Evolutionary conservation across 2,888 invertebrate species (phyloP).

Genomic region (Drepanosiphum platanoidis): DNA sequence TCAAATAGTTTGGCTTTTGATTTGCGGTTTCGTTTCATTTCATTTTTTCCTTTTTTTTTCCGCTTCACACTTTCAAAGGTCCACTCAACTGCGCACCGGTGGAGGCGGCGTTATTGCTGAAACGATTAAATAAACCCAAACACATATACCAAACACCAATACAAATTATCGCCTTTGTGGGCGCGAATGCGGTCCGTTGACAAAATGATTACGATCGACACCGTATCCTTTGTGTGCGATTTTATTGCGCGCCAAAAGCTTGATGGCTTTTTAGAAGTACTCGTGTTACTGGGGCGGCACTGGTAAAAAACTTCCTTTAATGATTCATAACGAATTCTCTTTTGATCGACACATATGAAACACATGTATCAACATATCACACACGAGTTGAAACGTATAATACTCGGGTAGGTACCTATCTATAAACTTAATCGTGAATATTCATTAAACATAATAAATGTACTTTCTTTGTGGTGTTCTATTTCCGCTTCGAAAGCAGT

Average conservation of each 20-base stretch:
- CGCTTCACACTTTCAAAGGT: conserved; percentile 43
- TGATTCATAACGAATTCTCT: conserved; percentile 46
- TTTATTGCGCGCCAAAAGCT: conserved; percentile 12
- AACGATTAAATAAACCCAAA: conserved; percentile 56
- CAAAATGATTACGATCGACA: conserved; percentile 52
- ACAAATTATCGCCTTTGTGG: conserved; percentile 50
- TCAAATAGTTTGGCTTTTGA: conserved; percentile 42
- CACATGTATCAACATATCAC: conserved; percentile 3
- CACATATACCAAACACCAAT: not conserved
- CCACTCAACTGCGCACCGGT: conserved; percentile 7
- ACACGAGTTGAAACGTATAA: not conserved
- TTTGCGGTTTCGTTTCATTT: conserved; percentile 46
- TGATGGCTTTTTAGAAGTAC: conserved; percentile 48
- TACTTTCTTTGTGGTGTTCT: not conserved
- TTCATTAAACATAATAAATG: not conserved
- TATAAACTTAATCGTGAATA: conserved; percentile 15
- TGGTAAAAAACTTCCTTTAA: conserved; percentile 41
- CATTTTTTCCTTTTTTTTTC: conserved; percentile 12
- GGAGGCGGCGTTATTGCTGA: not conserved
- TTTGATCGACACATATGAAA: conserved; percentile 5
- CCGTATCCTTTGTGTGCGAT: conserved; percentile 39
- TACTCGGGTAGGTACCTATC: not conserved
- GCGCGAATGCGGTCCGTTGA: conserved; percentile 5
- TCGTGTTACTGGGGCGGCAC: not conserved
- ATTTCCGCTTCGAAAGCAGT: not conserved